A percentile compares a stretch with the other conserved stretches of the same genome.
These are phyloP conservation scores for Notechis scutatus DNA, from an alignment of 2,113 vertebrate species.

Conservation along the genomic window DNA sequence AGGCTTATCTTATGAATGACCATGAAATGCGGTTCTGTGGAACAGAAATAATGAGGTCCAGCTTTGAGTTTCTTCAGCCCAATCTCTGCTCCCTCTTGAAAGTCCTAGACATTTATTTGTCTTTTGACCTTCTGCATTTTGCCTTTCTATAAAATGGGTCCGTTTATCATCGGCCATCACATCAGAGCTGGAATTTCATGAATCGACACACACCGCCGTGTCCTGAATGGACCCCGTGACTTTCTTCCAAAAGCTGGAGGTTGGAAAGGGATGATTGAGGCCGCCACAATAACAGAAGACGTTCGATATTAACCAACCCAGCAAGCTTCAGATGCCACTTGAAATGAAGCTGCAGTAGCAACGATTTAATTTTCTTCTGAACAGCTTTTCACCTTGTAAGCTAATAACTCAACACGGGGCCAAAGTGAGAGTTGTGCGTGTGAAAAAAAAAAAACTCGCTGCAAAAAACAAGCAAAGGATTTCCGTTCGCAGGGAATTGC, in stretches of 20 bases:
- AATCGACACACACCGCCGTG: neutral
- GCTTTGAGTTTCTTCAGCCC: too few species aligned
- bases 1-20: too few species aligned
- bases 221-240: neutral
- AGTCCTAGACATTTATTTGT: neutral
- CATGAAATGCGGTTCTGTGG: too few species aligned
- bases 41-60: too few species aligned
- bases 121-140: neutral
- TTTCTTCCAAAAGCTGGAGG: neutral
- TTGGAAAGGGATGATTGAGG: neutral
- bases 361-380: accelerated
- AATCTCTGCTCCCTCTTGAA: too few species aligned
- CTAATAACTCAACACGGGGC: neutral
- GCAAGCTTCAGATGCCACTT: neutral
- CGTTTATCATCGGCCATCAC: neutral
- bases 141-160: neutral
- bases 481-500: slow-evolving; percentile 14
- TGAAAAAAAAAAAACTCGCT: neutral
- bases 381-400: neutral
- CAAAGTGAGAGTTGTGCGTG: slow-evolving; percentile 6
- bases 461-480: slow-evolving; percentile 36
- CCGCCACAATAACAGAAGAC: neutral
- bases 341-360: neutral
- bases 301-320: neutral
- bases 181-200: neutral